Evolutionary conservation across 2,113 vertebrate genomes (phyloP).

Genomic region (Rhynchomys soricoides): DNA sequence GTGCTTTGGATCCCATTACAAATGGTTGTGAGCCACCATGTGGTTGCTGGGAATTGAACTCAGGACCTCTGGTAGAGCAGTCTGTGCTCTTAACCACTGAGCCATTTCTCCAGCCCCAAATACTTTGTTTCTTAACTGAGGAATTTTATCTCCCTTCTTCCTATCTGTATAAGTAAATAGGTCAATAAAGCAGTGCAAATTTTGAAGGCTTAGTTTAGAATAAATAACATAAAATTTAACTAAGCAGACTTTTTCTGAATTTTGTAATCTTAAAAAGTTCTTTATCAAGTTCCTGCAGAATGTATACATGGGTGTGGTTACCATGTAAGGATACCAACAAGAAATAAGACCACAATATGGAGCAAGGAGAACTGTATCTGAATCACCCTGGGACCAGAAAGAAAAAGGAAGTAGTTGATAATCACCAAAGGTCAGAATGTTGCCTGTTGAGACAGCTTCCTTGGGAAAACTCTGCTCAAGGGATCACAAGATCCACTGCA

Average conservation of each 20-base stretch:
- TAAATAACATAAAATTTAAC: background rate
- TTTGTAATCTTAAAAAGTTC: background rate
- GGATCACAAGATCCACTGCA: background rate
- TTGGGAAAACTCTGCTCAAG: background rate
- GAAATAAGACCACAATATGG: background rate
- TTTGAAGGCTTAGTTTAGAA: background rate
- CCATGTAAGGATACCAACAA: background rate
- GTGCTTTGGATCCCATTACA: too few relatives aligned
- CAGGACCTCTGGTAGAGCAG: too few relatives aligned
- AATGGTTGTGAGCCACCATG: too few relatives aligned
- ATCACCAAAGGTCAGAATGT: background rate
- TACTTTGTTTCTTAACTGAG: background rate
- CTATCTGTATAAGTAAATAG: background rate
- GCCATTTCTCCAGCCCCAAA: too few relatives aligned
- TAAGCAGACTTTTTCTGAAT: background rate
- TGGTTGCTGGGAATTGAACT: too few relatives aligned
- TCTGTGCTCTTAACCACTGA: too few relatives aligned
- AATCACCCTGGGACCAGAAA: background rate
- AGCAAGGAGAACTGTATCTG: too few relatives aligned
- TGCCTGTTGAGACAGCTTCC: background rate
- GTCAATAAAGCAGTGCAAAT: background rate
- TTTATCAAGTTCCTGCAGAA: background rate
- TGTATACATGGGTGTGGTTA: background rate
- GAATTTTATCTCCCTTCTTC: background rate
- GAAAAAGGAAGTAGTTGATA: too few relatives aligned